phyloP scores from a whole-genome alignment of 2,888 invertebrate species.

The Fragum fragum region DNA sequence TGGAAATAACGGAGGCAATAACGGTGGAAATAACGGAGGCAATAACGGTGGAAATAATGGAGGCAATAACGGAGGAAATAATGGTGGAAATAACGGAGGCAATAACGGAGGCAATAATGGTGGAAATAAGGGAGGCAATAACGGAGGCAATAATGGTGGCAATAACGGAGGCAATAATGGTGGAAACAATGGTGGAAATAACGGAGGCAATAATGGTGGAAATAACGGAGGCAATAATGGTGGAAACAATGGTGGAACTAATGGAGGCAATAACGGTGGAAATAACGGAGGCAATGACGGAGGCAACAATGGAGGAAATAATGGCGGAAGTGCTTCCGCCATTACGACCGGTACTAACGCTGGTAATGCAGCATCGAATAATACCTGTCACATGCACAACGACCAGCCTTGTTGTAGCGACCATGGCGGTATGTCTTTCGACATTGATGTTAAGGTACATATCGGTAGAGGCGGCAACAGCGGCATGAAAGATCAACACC shows the following conservation, averaged over 20 bases:
- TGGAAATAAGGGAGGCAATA: conserved; percentile 15
- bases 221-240: conserved; percentile 14
- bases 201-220: conserved; percentile 25
- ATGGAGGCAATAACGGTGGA: conserved; percentile 13
- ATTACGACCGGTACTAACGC: background rate
- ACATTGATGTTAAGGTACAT: conserved; percentile 70
- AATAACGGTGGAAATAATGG: conserved; percentile 2
- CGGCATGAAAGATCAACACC: background rate
- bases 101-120: conserved; percentile 1
- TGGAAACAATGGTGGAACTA: conserved; percentile 21
- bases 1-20: conserved; percentile 8
- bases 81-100: conserved; percentile 15
- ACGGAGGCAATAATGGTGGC: conserved; percentile 4
- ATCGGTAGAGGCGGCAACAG: conserved; percentile 43
- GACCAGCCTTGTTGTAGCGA: conserved; percentile 56
- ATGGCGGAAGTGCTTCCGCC: background rate
- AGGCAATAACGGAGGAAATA: conserved; percentile 17
- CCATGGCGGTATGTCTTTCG: conserved; percentile 60
- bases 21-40: conserved; percentile 1
- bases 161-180: conserved; percentile 21
- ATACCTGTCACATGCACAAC: conserved; percentile 56
- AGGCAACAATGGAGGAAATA: conserved; percentile 5
- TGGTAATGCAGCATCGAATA: background rate
- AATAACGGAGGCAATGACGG: conserved; percentile 1
- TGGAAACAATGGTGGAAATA: conserved; percentile 16